Evolutionary conservation across 2,113 vertebrate genomes (phyloP), one percentile per base, ranked within the genome.

Genomic region (Tursiops truncatus): DNA sequence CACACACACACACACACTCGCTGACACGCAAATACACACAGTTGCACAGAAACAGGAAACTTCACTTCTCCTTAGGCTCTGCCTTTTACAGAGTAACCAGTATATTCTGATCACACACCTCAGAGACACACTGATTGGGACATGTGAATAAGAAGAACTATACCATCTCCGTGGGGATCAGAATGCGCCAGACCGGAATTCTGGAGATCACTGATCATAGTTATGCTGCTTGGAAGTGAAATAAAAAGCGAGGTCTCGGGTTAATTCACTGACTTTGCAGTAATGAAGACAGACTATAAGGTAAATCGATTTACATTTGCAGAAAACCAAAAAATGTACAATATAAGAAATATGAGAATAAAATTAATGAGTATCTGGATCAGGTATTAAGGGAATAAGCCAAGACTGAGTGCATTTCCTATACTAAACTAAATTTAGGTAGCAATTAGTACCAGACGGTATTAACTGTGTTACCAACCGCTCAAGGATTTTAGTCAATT

Each of bases 371-470:
- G 21, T 97, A 96, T 93, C 73, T 97, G 84, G 67, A 76, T 67
- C 88, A 97, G 44, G 56, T 94, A 94, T 71, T 93, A 36, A 97
- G 94, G 89, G 92, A 96, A 70, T 95, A 38, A 74, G 28, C 65
- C 80, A 71, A 74, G 76, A 97, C 63, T 83, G 89, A 95, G 60
- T 8, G 12, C 77, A 3, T 97, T 96, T 96, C 90, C n/a, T 73
- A 71, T 73, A 97, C 97, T 87, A 95, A 95, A 92, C 41, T 73
- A 93, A 81, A 97, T 94, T 79, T 91, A 77, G 58, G 47, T 62
- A 94, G 82, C 79, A 94, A 97, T 95, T 98, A 97, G 96, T 53
- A 84, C 91, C 84, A 67, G 84, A 65, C 14, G 71, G 84, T 18
- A 73, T 93, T 92, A 85, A 84, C 38, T 94, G 41, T 77, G 41